These are phyloP conservation scores for Centruroides sculpturatus DNA, from an alignment of 1,140 invertebrate species.

Conservation along the genomic window DNA sequence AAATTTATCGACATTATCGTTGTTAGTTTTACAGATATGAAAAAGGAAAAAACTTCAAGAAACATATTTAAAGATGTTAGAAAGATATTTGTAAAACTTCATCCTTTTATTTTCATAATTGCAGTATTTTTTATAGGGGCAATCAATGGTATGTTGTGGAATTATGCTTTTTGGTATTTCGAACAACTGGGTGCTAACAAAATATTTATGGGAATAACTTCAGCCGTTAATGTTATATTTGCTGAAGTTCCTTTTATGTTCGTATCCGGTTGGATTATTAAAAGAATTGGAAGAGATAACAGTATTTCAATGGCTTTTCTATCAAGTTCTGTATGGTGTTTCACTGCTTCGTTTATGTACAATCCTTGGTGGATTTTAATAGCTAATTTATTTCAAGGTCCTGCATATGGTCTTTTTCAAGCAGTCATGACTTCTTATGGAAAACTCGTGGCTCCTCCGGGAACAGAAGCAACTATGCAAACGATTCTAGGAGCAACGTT, in stretches of 20 bases:
- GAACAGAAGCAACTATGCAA: conserved; percentile 59
- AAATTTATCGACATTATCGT: no score
- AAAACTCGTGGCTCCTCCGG: conserved; percentile 64
- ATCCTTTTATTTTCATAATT: conserved; percentile 19
- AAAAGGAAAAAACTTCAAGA: no score
- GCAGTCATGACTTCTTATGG: conserved; percentile 76
- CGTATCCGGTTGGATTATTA: conserved; percentile 59
- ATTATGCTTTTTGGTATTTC: conserved; percentile 46
- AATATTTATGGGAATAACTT: conserved; percentile 61
- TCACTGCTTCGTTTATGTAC: conserved; percentile 55
- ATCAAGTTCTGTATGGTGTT: conserved; percentile 55
- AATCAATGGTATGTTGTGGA: conserved; percentile 69
- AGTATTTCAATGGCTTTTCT: conserved; percentile 44
- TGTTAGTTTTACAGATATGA: no score
- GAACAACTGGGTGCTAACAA: conserved; percentile 26
- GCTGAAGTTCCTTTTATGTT: conserved; percentile 86
- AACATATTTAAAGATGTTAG: conserved; percentile 7
- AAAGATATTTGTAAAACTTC: neutral
- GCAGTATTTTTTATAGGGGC: conserved; percentile 69
- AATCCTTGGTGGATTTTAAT: conserved; percentile 65
- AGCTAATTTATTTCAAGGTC: conserved; percentile 69
- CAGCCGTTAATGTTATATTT: conserved; percentile 61
- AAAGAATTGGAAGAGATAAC: conserved; percentile 63
- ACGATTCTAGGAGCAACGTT: conserved; percentile 43
- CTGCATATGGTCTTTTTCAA: conserved; percentile 78